phyloP scores from a whole-genome alignment of 2,113 vertebrate species.

The Lepus americanus region DNA sequence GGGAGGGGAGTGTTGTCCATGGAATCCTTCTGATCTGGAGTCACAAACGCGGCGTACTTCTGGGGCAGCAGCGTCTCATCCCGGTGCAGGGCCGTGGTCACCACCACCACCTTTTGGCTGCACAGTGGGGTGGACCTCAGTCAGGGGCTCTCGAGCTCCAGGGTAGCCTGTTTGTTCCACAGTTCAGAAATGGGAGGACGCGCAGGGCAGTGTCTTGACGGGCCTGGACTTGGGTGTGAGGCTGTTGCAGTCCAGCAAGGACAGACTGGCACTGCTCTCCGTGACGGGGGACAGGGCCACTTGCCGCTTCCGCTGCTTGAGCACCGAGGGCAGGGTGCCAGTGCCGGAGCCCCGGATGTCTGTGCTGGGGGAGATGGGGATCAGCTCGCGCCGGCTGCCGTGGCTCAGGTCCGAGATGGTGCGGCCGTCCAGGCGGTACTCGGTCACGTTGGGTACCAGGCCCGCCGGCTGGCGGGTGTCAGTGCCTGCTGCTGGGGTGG shows the following conservation, averaged over 20 bases:
- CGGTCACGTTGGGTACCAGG: conserved; percentile 86
- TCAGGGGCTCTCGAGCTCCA: conserved; percentile 96
- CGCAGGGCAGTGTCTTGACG: conserved; percentile 96
- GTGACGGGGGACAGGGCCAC: conserved; percentile 92
- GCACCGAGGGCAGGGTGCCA: conserved; percentile 92
- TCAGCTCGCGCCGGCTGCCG: conserved; percentile 95
- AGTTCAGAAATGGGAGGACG: conserved; percentile 98
- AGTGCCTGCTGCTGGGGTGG: conserved; percentile 49
- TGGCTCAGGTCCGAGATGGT: conserved; percentile 96
- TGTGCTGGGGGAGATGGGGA: conserved; percentile 94
- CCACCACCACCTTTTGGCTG: conserved; percentile 95
- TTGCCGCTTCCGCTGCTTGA: conserved; percentile 92
- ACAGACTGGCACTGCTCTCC: conserved; percentile 84
- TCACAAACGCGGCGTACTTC: conserved; percentile 94
- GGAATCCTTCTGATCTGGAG: conserved; percentile 95
- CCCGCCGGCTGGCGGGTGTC: conserved; percentile 11
- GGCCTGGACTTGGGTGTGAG: conserved; percentile 98
- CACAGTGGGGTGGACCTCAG: conserved; percentile 98
- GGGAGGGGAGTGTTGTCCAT: conserved; percentile 90
- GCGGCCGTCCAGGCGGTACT: conserved; percentile 95
- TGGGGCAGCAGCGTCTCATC: conserved; percentile 97
- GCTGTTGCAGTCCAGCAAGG: conserved; percentile 91
- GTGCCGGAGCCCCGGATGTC: conserved; percentile 84
- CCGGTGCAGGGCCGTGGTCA: conserved; percentile 96
- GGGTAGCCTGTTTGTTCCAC: conserved; percentile 97